Percentiles rank a stretch among this genome's conserved stretches.
These are phyloP conservation scores for Diachrysia chrysitis DNA, from an alignment of 2,888 invertebrate genomes.

Conservation along the genomic window DNA sequence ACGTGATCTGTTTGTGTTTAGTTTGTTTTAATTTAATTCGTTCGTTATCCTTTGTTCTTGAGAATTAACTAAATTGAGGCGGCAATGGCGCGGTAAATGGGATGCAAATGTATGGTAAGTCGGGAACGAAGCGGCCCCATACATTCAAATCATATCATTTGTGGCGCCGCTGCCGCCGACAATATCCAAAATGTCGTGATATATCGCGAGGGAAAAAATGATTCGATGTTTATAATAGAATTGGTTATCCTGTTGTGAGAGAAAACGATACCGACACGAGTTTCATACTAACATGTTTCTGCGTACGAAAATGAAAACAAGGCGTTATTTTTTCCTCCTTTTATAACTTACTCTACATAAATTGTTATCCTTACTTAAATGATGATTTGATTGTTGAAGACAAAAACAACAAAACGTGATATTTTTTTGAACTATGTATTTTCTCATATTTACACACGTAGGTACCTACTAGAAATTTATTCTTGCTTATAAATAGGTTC, in stretches of 20 bases:
- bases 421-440: not conserved
- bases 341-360: conserved; percentile 11
- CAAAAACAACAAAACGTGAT: conserved; percentile 1
- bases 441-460: too few relatives aligned
- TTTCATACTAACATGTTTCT: not conserved
- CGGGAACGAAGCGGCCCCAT: conserved; percentile 28
- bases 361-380: conserved; percentile 21
- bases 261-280: conserved; percentile 9
- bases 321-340: conserved; percentile 1
- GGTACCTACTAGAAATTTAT: conserved; percentile 23
- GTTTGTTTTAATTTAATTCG: conserved; percentile 58
- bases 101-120: conserved; percentile 50
- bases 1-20: conserved; percentile 70
- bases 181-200: conserved; percentile 34
- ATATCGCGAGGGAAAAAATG: conserved; percentile 34
- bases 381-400: not conserved
- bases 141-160: conserved; percentile 55
- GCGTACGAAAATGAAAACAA: not conserved
- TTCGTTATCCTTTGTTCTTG: conserved; percentile 49
- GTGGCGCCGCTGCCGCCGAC: conserved; percentile 35
- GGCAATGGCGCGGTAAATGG: conserved; percentile 28
- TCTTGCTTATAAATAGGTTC: conserved; percentile 14
- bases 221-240: conserved; percentile 41
- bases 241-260: conserved; percentile 24
- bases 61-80: conserved; percentile 43